A percentile compares a stretch with the other conserved stretches of the same genome.
These are phyloP conservation scores for Nettapus auritus DNA, from an alignment of 2,113 vertebrate genomes.

Conservation along the genomic window DNA sequence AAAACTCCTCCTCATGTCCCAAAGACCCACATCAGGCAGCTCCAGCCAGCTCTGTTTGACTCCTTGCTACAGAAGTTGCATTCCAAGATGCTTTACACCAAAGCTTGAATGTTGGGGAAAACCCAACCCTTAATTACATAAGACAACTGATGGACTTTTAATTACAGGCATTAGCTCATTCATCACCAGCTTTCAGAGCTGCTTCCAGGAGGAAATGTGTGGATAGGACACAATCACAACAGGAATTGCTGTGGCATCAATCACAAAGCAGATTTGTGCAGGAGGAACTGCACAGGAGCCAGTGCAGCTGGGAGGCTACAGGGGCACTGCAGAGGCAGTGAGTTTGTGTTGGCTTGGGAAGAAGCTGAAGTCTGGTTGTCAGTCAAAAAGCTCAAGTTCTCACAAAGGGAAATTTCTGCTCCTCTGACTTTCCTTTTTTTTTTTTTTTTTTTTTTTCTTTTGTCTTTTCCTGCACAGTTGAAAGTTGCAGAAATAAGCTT, in stretches of 20 bases:
- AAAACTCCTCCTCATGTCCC: neutral
- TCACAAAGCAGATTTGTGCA: neutral
- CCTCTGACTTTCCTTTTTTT: neutral
- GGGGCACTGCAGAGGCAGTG: neutral
- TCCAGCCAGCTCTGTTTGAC: neutral
- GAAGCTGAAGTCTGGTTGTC: neutral
- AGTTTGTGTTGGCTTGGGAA: neutral
- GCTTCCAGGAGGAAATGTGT: neutral
- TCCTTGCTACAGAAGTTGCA: neutral
- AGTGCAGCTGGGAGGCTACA: neutral
- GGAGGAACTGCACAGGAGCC: neutral
- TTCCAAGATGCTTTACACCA: neutral
- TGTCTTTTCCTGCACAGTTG: accelerated
- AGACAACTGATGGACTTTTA: accelerated
- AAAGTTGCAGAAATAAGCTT: neutral
- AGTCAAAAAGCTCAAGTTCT: neutral
- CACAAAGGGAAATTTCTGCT: neutral
- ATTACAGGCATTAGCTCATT: neutral
- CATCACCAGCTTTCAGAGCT: neutral
- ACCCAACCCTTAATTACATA: neutral
- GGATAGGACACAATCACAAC: accelerated
- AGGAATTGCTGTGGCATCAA: neutral
- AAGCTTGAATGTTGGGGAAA: neutral
- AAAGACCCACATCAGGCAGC: neutral
- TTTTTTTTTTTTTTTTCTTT: neutral